Evolutionary conservation across 2,888 invertebrate species (phyloP).

Genomic region (Drosophila melanosoma): DNA sequence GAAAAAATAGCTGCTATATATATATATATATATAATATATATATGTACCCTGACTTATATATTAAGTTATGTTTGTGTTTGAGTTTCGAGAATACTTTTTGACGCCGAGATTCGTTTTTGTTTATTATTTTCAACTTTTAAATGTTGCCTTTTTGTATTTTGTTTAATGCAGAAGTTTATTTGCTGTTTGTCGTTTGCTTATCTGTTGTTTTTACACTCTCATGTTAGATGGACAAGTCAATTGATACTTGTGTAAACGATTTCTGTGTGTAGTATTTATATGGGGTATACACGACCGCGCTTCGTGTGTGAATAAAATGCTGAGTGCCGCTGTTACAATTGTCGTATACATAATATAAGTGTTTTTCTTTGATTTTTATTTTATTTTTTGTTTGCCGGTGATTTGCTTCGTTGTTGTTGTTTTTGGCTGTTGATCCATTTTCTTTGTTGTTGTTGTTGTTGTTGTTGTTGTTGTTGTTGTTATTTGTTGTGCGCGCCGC

Average conservation of each 20-base stretch:
- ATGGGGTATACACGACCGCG: slow-evolving; percentile 55
- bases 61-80: slow-evolving; percentile 19
- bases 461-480: slow-evolving; percentile 29
- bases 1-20: slow-evolving; percentile 26
- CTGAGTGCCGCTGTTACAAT: slow-evolving; percentile 25
- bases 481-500: slow-evolving; percentile 9
- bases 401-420: slow-evolving; percentile 47
- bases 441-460: slow-evolving; percentile 15
- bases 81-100: slow-evolving; percentile 32
- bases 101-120: slow-evolving; percentile 24
- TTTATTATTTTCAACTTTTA: background rate
- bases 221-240: background rate
- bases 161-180: slow-evolving; percentile 35
- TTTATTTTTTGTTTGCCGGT: slow-evolving; percentile 17
- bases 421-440: slow-evolving; percentile 5
- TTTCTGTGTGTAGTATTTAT: slow-evolving; percentile 24
- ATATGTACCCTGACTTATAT: slow-evolving; percentile 39
- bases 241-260: slow-evolving; percentile 6
- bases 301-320: slow-evolving; percentile 43
- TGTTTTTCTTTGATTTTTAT: background rate
- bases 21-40: slow-evolving; percentile 12
- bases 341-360: slow-evolving; percentile 36
- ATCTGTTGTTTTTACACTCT: slow-evolving; percentile 6
- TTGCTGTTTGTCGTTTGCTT: slow-evolving; percentile 23
- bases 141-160: slow-evolving; percentile 18